A percentile compares a stretch with the other conserved stretches of the same genome.
phyloP scores from a whole-genome alignment of 2,113 vertebrate genomes.

The Burhinus bistriatus region DNA sequence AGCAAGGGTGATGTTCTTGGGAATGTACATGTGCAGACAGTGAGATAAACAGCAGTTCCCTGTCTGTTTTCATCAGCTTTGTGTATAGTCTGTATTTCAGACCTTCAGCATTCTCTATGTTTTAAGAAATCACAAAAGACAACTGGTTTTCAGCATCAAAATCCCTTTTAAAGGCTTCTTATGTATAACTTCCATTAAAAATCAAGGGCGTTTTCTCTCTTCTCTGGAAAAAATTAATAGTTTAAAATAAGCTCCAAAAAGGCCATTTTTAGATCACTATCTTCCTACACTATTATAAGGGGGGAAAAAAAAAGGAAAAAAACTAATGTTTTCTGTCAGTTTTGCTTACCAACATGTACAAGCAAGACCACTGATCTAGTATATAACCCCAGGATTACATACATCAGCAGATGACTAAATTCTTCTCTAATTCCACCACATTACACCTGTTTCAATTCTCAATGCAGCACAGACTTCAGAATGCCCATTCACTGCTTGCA shows the following conservation, averaged over 20 bases:
- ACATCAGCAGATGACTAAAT: neutral
- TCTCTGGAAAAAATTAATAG: neutral
- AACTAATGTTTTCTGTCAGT: neutral
- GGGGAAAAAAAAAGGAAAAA: too few species aligned
- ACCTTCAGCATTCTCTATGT: neutral
- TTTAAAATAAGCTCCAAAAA: neutral
- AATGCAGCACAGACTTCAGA: neutral
- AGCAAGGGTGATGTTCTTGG: neutral
- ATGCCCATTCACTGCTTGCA: neutral
- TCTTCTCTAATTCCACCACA: neutral
- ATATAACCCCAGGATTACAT: neutral
- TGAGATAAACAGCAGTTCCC: neutral
- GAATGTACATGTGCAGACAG: neutral
- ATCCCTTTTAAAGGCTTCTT: neutral
- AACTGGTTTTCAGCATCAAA: neutral
- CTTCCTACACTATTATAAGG: neutral
- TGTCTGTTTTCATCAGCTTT: neutral
- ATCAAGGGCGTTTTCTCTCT: neutral
- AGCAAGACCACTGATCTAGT: neutral
- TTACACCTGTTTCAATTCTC: neutral
- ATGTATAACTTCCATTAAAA: neutral
- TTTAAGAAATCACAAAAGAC: neutral
- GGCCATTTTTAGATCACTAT: neutral
- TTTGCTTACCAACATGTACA: neutral
- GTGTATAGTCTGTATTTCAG: neutral